Conservation (phyloP, 1,140 invertebrate species). For the Drosophila grimshawi region DNA sequence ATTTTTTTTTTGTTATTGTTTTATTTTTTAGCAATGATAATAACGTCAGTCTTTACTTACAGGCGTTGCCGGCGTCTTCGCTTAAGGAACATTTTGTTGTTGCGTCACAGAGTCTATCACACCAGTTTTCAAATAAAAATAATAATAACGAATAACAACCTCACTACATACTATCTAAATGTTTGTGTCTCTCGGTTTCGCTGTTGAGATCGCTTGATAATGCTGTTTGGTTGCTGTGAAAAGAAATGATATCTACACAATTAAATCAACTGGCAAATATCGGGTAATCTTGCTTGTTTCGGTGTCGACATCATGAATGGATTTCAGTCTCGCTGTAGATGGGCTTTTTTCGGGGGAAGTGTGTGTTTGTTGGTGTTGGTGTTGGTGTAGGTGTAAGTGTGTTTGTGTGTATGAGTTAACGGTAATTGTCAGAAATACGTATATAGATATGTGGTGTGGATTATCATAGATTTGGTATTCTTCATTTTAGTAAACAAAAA, state of each 20-base stretch:
- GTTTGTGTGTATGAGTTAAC: background rate
- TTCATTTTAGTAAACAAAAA: slow-evolving; percentile 33
- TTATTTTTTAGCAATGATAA: slow-evolving; percentile 39
- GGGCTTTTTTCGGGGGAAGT: slow-evolving; percentile 2
- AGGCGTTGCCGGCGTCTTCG: slow-evolving; percentile 70
- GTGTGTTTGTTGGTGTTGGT: slow-evolving; percentile 8
- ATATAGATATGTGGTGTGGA: background rate
- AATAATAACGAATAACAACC: slow-evolving; percentile 12
- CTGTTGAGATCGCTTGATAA: slow-evolving; percentile 48
- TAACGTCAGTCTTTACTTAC: slow-evolving; percentile 70
- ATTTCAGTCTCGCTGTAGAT: slow-evolving; percentile 9
- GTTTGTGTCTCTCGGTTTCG: slow-evolving; percentile 59
- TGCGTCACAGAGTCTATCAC: slow-evolving; percentile 58
- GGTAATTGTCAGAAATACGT: too few relatives aligned
- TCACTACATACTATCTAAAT: slow-evolving; percentile 69
- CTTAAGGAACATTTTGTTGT: slow-evolving; percentile 74
- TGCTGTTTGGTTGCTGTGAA: slow-evolving; percentile 66
- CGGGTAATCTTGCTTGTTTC: slow-evolving; percentile 29
- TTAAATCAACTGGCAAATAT: slow-evolving; percentile 60
- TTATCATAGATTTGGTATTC: background rate
- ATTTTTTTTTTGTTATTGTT: slow-evolving; percentile 20
- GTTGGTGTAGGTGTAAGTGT: slow-evolving; percentile 6
- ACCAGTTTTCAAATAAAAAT: slow-evolving; percentile 56
- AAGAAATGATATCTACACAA: slow-evolving; percentile 76
- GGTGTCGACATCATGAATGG: slow-evolving; percentile 21